Evolutionary conservation across 2,113 vertebrate genomes (phyloP).

Genomic region (Urocolius indicus): DNA sequence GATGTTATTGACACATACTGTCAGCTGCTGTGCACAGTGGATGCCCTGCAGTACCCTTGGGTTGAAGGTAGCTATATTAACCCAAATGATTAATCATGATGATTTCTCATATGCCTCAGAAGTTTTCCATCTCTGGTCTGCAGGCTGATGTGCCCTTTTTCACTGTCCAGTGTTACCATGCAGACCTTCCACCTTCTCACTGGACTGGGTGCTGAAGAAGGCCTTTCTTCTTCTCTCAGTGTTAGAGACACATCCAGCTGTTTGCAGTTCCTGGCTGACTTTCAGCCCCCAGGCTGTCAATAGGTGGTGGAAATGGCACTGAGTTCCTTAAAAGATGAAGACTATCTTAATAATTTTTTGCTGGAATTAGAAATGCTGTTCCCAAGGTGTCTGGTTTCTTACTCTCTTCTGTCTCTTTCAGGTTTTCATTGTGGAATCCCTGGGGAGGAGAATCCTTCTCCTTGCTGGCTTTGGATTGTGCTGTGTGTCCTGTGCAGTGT

Average conservation of each 20-base stretch:
- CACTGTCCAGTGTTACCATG: background rate
- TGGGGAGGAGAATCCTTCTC: slow-evolving; percentile 85
- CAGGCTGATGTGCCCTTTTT: background rate
- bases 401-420: slow-evolving; percentile 12
- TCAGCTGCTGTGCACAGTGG: background rate
- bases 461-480: slow-evolving; percentile 89
- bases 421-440: slow-evolving; percentile 90
- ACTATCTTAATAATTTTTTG: background rate
- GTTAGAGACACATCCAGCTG: background rate
- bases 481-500: slow-evolving; percentile 78
- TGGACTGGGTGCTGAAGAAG: background rate
- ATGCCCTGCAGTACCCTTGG: background rate
- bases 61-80: background rate
- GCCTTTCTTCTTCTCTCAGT: background rate
- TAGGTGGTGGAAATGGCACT: background rate
- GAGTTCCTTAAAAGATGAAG: background rate
- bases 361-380: background rate
- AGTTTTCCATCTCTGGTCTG: background rate
- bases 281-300: background rate
- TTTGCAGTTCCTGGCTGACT: background rate
- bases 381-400: background rate
- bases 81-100: background rate
- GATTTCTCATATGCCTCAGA: too few relatives aligned
- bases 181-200: background rate
- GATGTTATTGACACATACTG: accelerated